Percentiles rank a stretch among this genome's conserved stretches.
Evolutionary conservation across 2,888 invertebrate genomes (phyloP).

Genomic region (Hipparchia sbordonii): DNA sequence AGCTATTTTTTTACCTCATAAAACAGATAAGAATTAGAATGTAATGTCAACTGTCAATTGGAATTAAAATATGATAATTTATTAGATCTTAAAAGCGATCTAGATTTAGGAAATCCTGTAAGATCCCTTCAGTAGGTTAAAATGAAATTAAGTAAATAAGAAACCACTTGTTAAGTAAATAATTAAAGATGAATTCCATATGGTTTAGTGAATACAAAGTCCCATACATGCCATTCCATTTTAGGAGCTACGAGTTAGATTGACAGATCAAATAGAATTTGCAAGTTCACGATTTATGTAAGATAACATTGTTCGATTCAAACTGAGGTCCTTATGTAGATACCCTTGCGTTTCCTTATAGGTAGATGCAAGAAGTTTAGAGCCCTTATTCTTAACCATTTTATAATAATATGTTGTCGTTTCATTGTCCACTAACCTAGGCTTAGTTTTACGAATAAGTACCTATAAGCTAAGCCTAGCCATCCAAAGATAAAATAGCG

Average conservation of each 20-base stretch:
- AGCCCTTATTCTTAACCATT: not conserved
- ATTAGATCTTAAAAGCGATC: not conserved
- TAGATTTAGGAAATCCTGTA: not conserved
- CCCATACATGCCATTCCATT: constrained; percentile 29
- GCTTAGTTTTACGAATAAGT: too few relatives aligned
- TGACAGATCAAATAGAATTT: constrained; percentile 23
- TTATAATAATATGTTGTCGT: not conserved
- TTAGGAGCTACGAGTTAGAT: constrained; percentile 21
- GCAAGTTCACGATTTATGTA: constrained; percentile 18
- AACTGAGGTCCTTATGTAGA: not conserved
- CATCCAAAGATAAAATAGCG: too few relatives aligned
- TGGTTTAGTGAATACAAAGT: constrained; percentile 22
- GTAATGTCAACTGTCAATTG: too few relatives aligned
- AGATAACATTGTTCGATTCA: constrained; percentile 23
- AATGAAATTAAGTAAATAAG: not conserved
- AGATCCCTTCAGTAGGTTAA: not conserved
- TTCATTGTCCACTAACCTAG: too few relatives aligned
- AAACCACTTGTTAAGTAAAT: not conserved
- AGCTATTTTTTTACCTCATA: too few relatives aligned
- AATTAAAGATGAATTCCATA: not conserved
- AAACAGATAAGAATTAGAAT: too few relatives aligned
- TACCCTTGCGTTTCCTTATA: constrained; percentile 5
- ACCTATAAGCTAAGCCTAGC: too few relatives aligned
- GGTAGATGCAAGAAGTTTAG: not conserved
- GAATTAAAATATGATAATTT: not conserved